Conservation (phyloP, 2,113 vertebrate genomes). For the Tenebrosternarchus preto region DNA sequence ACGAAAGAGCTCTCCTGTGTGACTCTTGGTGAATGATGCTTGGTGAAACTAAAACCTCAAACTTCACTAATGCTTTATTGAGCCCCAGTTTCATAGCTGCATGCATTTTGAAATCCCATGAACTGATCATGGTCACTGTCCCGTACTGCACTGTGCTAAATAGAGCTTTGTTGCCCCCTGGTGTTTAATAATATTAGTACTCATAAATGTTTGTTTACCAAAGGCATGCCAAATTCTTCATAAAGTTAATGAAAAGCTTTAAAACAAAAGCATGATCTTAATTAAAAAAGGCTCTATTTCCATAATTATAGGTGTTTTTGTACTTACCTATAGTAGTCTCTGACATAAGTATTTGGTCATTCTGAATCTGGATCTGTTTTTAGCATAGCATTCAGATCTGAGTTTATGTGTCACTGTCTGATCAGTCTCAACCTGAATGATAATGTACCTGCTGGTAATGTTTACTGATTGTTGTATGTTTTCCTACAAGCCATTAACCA, state of each 20-base stretch:
- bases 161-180: slow-evolving; percentile 34
- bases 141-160: not conserved
- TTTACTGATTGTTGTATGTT: not conserved
- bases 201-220: not conserved
- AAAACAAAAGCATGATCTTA: not conserved
- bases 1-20: no score
- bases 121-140: not conserved
- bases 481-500: slow-evolving; percentile 42
- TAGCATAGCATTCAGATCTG: not conserved
- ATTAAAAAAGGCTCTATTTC: no score
- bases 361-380: not conserved
- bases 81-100: not conserved
- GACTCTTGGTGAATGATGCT: not conserved
- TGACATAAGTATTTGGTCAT: no score
- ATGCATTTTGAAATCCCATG: not conserved
- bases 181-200: not conserved
- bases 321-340: no score
- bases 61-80: not conserved
- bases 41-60: not conserved
- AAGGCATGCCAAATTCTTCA: no score
- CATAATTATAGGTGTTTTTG: not conserved
- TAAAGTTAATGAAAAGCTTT: not conserved
- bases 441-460: not conserved
- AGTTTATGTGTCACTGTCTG: not conserved
- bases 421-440: not conserved